Evolutionary conservation across 2,888 invertebrate genomes (phyloP), one percentile per base, ranked within the genome.

Genomic region (Ptychoptera contaminata): DNA sequence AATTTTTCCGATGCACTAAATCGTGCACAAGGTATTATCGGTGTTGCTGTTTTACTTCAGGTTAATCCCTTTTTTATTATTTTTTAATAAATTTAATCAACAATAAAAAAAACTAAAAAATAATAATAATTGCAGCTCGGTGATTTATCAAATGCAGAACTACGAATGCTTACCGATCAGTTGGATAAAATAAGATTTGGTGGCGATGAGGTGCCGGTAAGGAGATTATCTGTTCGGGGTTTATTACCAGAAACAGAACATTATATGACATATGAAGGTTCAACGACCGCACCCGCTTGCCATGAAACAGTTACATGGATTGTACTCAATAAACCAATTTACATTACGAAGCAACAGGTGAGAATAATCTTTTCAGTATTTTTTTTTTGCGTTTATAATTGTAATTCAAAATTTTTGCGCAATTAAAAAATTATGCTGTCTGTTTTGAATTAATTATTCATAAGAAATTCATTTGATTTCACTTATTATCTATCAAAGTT

Each of bases 281-380:
- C 94, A 37, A 84, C 91, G 47, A 96, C 96, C 44, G 88, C 90
- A 65, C 97, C 97, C 3, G 90, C 93, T 50, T 97, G 97, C 71
- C 85, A 92, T 67, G 97, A 97, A 69, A 96, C 96, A 16, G 94
- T 96, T 68, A 94, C 94, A 57, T 97, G 97, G 97, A 74, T 97
- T 65, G 85, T 98, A 59, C 75, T 94, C 65, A 97, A 97, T 71
- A 93, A 92, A 68, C 97, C 97, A 50, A 91, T 97, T 63, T 94
- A 94, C 70, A 91, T 96, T 65, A 93, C 93, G 50, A 87, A 86
- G 70, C 88, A 92, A 74, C 93, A 96, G 82, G 94, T 93, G 67
- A 66, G 64, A 56, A 35, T 16, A 23, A 23, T 23, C 7, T 23
- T 23, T 23, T 23, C 7, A 5, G 3, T 23, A 5, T 23, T 23